Evolutionary conservation across 64 coral and sea anemone genomes (phyloP).

Genomic region (Stichodactyla mertensii): DNA sequence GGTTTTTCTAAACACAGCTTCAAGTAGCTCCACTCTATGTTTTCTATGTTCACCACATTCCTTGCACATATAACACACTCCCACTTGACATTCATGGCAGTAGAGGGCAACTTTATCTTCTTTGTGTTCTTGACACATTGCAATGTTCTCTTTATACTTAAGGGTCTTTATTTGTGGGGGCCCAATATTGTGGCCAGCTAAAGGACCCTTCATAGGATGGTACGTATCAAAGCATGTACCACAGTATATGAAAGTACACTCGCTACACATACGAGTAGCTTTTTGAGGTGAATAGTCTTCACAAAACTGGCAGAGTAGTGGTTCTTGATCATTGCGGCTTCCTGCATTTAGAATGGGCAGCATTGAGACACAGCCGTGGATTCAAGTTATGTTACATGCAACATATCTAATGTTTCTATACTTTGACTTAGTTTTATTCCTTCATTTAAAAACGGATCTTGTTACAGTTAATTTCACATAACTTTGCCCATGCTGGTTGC

Average conservation of each 20-base stretch:
- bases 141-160: conserved; percentile 54
- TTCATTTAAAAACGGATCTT: no score
- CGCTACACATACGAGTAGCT: conserved; percentile 68
- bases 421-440: no score
- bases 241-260: conserved; percentile 76
- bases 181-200: conserved; percentile 66
- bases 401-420: no score
- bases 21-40: conserved; percentile 58
- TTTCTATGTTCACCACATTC: conserved; percentile 59
- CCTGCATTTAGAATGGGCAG: background rate
- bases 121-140: conserved; percentile 51
- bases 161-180: conserved; percentile 52
- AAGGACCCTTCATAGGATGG: conserved; percentile 77
- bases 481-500: no score
- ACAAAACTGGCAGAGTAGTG: conserved; percentile 79
- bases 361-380: background rate
- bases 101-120: conserved; percentile 65
- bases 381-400: background rate
- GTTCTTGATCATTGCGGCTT: conserved; percentile 17
- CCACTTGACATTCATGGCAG: conserved; percentile 59
- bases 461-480: no score
- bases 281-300: conserved; percentile 70
- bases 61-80: conserved; percentile 79
- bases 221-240: conserved; percentile 70
- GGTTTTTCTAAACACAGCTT: conserved; percentile 70